A percentile compares a stretch with the other conserved stretches of the same genome.
These are phyloP conservation scores for Scomber japonicus DNA, from an alignment of 2,113 vertebrate species.

Conservation along the genomic window DNA sequence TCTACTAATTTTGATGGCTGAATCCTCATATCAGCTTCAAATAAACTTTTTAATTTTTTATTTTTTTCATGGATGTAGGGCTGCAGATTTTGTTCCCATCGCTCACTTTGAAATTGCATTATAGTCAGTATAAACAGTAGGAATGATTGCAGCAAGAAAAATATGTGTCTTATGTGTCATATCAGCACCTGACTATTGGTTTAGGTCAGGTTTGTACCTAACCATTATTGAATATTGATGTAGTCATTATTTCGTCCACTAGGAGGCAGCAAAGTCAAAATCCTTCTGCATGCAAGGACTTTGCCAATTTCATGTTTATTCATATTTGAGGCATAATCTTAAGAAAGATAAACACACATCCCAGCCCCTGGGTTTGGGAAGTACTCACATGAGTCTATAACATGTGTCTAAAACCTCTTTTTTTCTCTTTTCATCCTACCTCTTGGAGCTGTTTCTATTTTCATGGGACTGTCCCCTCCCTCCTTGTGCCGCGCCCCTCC, in stretches of 20 bases:
- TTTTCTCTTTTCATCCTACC: not conserved
- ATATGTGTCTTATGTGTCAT: too few relatives aligned
- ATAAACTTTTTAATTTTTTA: too few relatives aligned
- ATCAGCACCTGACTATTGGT: too few relatives aligned
- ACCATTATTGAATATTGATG: not conserved
- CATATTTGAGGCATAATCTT: not conserved
- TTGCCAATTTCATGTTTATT: not conserved
- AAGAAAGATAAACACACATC: not conserved
- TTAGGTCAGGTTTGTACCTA: not conserved
- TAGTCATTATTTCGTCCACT: conserved; percentile 33
- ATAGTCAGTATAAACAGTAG: too few relatives aligned
- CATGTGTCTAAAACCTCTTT: not conserved
- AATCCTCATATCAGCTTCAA: too few relatives aligned
- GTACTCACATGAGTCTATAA: not conserved
- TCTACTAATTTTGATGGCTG: too few relatives aligned
- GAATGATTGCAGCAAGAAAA: too few relatives aligned
- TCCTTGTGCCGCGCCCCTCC: conserved; percentile 31
- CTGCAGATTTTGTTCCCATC: too few relatives aligned
- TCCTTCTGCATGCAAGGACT: not conserved
- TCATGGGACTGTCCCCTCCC: not conserved
- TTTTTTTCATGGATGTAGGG: too few relatives aligned
- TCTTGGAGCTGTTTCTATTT: conserved; percentile 14
- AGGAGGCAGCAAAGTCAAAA: conserved; percentile 57
- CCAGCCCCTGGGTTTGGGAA: not conserved
- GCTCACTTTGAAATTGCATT: too few relatives aligned